Evolutionary conservation across 92 coral and sea anemone species (phyloP).

Genomic region (Porites lobata): DNA sequence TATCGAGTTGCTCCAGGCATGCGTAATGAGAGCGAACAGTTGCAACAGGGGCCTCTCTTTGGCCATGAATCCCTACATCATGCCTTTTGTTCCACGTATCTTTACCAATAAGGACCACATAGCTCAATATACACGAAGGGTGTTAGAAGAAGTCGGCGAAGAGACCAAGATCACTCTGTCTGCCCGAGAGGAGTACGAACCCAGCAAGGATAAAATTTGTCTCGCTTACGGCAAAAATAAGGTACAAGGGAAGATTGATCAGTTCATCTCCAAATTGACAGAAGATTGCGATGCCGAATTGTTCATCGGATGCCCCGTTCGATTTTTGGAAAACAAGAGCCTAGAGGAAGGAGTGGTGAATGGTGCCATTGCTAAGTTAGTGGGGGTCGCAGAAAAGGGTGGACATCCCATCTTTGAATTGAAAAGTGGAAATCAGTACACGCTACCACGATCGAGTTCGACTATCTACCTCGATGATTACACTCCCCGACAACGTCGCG

Average conservation of each 20-base stretch:
- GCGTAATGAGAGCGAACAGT: background rate
- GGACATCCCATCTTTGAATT: background rate
- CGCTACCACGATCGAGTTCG: background rate
- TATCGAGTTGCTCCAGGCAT: background rate
- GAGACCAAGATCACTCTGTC: background rate
- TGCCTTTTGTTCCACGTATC: background rate
- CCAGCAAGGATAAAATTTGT: background rate
- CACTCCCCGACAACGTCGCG: background rate
- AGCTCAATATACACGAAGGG: background rate
- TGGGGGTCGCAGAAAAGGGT: background rate
- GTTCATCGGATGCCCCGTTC: background rate
- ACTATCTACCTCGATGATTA: background rate
- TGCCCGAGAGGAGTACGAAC: background rate
- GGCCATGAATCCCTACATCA: constrained; percentile 13
- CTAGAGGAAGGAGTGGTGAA: constrained; percentile 7
- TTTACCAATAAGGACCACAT: background rate
- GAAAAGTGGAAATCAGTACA: background rate
- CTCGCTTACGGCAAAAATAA: background rate
- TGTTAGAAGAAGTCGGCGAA: background rate
- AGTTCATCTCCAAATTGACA: background rate
- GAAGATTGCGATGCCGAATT: background rate
- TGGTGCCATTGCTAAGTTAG: constrained; percentile 4
- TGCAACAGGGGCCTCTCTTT: background rate
- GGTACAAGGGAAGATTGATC: background rate
- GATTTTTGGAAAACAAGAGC: constrained; percentile 7